Evolutionary conservation across 2,888 invertebrate species (phyloP).

Genomic region (Drosophila melanosoma): DNA sequence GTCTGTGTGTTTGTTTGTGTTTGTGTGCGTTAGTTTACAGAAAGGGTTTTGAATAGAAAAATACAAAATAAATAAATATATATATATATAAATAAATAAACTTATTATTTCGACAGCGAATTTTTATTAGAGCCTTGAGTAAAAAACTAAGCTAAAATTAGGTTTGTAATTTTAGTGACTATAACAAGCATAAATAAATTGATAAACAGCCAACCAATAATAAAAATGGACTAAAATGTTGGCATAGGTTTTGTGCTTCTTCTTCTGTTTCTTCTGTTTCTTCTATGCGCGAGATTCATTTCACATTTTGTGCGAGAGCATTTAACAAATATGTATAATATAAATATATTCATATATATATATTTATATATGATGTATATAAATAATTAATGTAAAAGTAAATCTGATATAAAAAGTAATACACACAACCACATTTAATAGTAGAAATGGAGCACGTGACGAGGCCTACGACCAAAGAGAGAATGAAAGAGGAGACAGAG

Average conservation of each 20-base stretch:
- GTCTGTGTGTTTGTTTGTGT: constrained; percentile 44
- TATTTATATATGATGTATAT: constrained; percentile 20
- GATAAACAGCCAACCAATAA: constrained; percentile 39
- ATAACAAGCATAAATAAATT: constrained; percentile 62
- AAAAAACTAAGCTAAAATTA: constrained; percentile 29
- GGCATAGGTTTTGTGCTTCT: constrained; percentile 52
- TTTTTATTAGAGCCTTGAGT: constrained; percentile 57
- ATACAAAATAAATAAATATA: neutral
- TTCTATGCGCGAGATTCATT: constrained; percentile 62
- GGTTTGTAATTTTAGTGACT: constrained; percentile 55
- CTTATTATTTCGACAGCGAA: constrained; percentile 40
- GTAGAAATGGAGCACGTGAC: constrained; percentile 56
- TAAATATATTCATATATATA: constrained; percentile 9
- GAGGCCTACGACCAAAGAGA: neutral
- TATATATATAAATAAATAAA: constrained; percentile 9
- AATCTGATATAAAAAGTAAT: constrained; percentile 70
- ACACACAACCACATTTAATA: constrained; percentile 78
- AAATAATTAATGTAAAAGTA: constrained; percentile 52
- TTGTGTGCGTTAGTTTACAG: constrained; percentile 3
- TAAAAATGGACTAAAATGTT: constrained; percentile 62
- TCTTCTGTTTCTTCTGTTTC: constrained; percentile 21
- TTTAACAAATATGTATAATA: constrained; percentile 42
- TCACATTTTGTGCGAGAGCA: constrained; percentile 59
- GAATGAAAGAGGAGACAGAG: neutral
- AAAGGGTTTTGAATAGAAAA: neutral